Evolutionary conservation across 2,113 vertebrate species (phyloP), one percentile per base, ranked within the genome.

Genomic region (Gambusia holbrooki): DNA sequence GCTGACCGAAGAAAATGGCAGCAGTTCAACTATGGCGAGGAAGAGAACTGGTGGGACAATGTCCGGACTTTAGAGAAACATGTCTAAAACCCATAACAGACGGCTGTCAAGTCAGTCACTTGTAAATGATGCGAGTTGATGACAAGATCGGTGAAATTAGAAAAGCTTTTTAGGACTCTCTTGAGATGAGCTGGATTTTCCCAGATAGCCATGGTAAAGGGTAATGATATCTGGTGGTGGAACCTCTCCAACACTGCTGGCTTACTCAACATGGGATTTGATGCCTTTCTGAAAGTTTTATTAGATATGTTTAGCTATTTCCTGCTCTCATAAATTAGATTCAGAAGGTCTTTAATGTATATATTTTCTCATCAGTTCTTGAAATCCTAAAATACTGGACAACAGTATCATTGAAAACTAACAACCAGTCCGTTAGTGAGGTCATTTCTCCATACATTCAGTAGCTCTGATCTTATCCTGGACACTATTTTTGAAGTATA

Each of bases 1-100:
- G 76, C 74, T 82, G 77, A 87, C 76, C 78, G 60, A 64, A 79
- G 84, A 74, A 2, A 30, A 84, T 88, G 76, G 79, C 76, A 84
- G 71, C 64, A 42, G 61, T 84, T 88, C 81, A 85, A 82, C 73
- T 62, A 54, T 28, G n/a, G 45, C 37, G 67, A 77, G 73, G 62
- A 51, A 67, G 45, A 28, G 82, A 75, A 63, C 45, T 76, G 42
- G 70, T 17, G 62, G 28, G 67, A 12, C 15, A 19, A 37, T 19
- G 68, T 80, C 71, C 48, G 62, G 66, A 68, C 69, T 76, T 70
- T 63, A 63, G 71, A 89, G 45, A 66, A 60, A 83, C 48, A 67
- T 27, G 3, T 79, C 29, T 22, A 73, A 78, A 77, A 30, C 42
- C 74, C 80, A 66, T 2, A 6, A 77, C 82, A 80, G 72, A 45